Percentiles rank a stretch among this genome's conserved stretches.
Conservation (phyloP, 2,888 invertebrate species). For the Smittia aterrima region DNA sequence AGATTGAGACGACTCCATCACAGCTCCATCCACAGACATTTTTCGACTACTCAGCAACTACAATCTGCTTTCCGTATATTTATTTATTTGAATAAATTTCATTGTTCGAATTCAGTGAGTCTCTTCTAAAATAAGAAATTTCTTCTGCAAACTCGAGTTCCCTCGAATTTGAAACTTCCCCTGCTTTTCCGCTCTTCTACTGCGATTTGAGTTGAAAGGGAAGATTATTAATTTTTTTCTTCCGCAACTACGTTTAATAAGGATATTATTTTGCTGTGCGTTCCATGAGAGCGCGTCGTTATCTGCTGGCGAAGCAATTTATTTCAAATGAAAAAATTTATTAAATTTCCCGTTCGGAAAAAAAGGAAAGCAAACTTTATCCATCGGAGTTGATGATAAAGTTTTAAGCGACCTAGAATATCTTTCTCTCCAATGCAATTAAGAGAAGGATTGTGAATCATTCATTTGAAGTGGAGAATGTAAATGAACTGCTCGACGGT, state of each 20-base stretch:
- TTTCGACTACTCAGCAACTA: background rate
- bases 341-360: constrained; percentile 30
- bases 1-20: too few species aligned
- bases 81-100: constrained; percentile 31
- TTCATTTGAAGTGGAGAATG: background rate
- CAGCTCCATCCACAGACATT: background rate
- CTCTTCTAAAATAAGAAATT: background rate
- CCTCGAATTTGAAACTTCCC: background rate
- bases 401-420: constrained; percentile 1
- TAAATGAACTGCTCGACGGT: background rate
- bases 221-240: constrained; percentile 40
- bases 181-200: background rate
- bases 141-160: background rate
- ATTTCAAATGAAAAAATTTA: constrained; percentile 31
- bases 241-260: constrained; percentile 29
- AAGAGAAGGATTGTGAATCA: background rate
- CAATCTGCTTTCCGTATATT: constrained; percentile 2
- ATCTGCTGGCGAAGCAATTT: constrained; percentile 23
- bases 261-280: constrained; percentile 31
- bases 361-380: background rate
- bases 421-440: constrained; percentile 11
- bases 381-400: constrained; percentile 14
- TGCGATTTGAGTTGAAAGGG: background rate
- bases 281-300: background rate
- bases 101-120: constrained; percentile 38